These are phyloP conservation scores for Sporophila hypoxantha DNA, from an alignment of 2,113 vertebrate genomes.

Conservation along the genomic window DNA sequence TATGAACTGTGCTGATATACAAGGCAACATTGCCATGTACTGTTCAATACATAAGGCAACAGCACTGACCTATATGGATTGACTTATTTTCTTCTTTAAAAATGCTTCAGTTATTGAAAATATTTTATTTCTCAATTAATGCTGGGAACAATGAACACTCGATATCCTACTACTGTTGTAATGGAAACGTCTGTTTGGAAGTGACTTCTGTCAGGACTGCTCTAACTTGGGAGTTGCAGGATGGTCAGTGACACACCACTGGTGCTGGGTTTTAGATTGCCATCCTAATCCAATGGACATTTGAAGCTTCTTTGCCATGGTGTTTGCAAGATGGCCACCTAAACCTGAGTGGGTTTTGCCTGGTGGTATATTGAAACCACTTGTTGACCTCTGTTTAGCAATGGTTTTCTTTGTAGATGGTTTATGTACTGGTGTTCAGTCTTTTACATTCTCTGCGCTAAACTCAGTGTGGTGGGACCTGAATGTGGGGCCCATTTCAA, in stretches of 20 bases:
- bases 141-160: background rate
- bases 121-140: background rate
- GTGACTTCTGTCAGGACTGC: background rate
- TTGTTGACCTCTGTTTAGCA: background rate
- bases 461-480: background rate
- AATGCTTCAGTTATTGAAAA: background rate
- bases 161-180: background rate
- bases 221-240: background rate
- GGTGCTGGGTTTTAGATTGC: background rate
- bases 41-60: no score
- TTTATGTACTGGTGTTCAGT: background rate
- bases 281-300: background rate
- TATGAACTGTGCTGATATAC: no score
- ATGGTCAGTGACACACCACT: background rate
- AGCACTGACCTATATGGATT: rapidly evolving
- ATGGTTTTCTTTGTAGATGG: background rate
- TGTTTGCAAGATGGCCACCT: background rate
- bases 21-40: no score
- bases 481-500: background rate
- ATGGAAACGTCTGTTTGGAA: background rate
- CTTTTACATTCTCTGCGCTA: background rate
- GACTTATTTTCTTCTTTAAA: background rate
- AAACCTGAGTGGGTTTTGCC: background rate
- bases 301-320: background rate
- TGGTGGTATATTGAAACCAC: background rate